phyloP scores from a whole-genome alignment of 2,797 vertebrate species.

The Zenarchopterus dispar region DNA sequence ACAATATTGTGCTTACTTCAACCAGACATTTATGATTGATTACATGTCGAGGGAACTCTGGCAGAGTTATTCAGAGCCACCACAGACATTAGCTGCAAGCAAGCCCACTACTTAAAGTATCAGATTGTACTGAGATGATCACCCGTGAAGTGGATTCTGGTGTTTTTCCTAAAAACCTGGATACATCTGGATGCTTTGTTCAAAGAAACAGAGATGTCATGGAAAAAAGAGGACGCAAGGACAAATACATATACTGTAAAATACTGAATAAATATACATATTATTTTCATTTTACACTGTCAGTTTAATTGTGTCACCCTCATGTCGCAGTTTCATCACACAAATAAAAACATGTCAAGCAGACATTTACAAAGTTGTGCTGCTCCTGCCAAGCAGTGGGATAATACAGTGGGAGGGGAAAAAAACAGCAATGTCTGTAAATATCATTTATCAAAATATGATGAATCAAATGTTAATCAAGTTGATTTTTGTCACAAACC shows the following conservation, averaged over 20 bases:
- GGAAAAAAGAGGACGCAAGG: constrained; percentile 47
- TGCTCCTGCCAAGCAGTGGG: constrained; percentile 26
- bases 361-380: constrained; percentile 38
- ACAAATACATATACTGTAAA: constrained; percentile 50
- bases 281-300: constrained; percentile 18
- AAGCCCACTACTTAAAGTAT: constrained; percentile 76
- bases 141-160: constrained; percentile 71
- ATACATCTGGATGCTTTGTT: constrained; percentile 43
- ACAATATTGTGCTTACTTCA: constrained; percentile 58
- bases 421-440: constrained; percentile 19
- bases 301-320: constrained; percentile 57
- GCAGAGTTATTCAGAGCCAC: constrained; percentile 42
- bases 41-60: constrained; percentile 69
- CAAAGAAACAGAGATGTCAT: constrained; percentile 57
- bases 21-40: constrained; percentile 72
- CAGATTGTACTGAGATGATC: constrained; percentile 78
- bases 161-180: constrained; percentile 67
- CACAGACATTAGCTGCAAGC: constrained; percentile 50
- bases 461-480: constrained; percentile 42
- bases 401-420: background rate
- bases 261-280: constrained; percentile 28
- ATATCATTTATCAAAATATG: constrained; percentile 57
- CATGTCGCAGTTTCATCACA: constrained; percentile 65
- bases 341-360: constrained; percentile 74
- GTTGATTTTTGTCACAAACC: constrained; percentile 46